Base-by-base conservation (phyloP, 2,888 invertebrate genomes). In the Dusona sp. region DNA sequence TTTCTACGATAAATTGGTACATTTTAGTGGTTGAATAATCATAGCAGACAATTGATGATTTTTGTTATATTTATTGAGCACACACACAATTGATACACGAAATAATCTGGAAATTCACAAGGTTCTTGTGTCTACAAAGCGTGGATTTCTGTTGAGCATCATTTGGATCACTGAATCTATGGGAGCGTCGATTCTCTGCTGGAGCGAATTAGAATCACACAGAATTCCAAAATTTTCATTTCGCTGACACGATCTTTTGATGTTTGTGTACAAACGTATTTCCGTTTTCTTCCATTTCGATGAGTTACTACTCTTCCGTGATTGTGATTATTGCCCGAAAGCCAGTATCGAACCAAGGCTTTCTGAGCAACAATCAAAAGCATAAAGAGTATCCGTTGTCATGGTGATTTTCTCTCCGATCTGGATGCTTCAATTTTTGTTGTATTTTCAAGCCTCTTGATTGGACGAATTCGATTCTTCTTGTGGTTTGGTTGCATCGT, bases 331-430 rank as follows among this genome's bases (percentile, higher is more conserved):
- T 94, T 94, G 93, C 94, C 94, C 94, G 94, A 94, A 94, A 94
- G 94, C 94, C 94, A 92, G 79, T 93, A 92, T 92, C 88, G 84
- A 86, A 89, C 88, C 93, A 93, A 92, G 94, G 94, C 94, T 94
- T 94, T 94, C 94, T 94, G 94, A 94, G 94, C 94, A 94, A 94
- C 94, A 94, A 94, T 94, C 94, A 94, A 94, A 94, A 94, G 91
- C 94, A 94, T 94, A 92, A 94, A 94, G 94, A 94, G 94, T 87
- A 88, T 88, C 42, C 6, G 36, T 48, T n/a, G 13, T 16, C 65
- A 73, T 79, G 81, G 25, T 79, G 22, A 33, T 42, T 36, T 2
- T 51, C 11, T 38, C 22, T 33, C 9, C 3, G 33, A 65, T n/a
- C 22, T 11, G 25, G 3, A n/a, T 13, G 33, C 8, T 51, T 36